These are phyloP conservation scores for Poeciliopsis turrubarensis DNA, from an alignment of 2,113 vertebrate genomes.

Conservation along the genomic window DNA sequence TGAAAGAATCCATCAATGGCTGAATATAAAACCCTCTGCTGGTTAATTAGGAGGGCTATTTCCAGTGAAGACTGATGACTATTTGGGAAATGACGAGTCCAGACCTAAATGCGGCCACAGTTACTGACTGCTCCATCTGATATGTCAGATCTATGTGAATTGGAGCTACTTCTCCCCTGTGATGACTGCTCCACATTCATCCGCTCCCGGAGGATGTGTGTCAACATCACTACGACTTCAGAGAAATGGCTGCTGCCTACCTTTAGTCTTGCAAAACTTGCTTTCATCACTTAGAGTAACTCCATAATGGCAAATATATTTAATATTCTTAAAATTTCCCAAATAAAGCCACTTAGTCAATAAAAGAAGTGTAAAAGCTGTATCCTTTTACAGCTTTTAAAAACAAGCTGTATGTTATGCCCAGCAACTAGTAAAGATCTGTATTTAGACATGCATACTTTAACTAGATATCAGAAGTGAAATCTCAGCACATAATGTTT, in stretches of 20 bases:
- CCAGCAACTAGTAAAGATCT: neutral
- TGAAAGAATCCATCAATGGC: slow-evolving; percentile 30
- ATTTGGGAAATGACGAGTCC: slow-evolving; percentile 39
- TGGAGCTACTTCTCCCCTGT: slow-evolving; percentile 69
- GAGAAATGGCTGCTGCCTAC: slow-evolving; percentile 27
- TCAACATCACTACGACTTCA: slow-evolving; percentile 35
- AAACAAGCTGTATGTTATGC: neutral
- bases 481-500: slow-evolving; percentile 10
- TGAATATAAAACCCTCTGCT: slow-evolving; percentile 33
- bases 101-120: slow-evolving; percentile 62
- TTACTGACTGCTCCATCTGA: slow-evolving; percentile 46
- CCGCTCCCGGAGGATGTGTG: slow-evolving; percentile 33
- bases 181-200: slow-evolving; percentile 68
- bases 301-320: neutral
- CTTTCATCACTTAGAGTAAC: neutral
- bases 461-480: slow-evolving; percentile 9
- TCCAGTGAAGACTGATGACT: slow-evolving; percentile 52
- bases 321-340: neutral
- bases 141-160: slow-evolving; percentile 44
- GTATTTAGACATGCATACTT: neutral
- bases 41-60: slow-evolving; percentile 63
- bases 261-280: slow-evolving; percentile 17
- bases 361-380: neutral
- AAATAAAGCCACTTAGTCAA: neutral
- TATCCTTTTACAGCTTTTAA: no score